phyloP scores from a whole-genome alignment of 2,113 vertebrate genomes.

The Argyrosomus japonicus region DNA sequence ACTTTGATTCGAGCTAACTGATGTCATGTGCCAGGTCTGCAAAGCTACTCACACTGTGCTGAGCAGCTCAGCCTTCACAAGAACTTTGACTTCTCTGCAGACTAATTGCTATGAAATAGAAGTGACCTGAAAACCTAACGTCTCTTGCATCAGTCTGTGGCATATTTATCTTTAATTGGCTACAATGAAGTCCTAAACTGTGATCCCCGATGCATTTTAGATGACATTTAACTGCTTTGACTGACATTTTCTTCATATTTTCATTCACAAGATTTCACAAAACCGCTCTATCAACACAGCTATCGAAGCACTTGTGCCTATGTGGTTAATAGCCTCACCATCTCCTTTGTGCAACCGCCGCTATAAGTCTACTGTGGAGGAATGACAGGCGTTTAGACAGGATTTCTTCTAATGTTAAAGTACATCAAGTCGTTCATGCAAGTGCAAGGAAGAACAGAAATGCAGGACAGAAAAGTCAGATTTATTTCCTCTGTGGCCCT shows the following conservation, averaged over 20 bases:
- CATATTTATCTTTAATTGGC: constrained; percentile 79
- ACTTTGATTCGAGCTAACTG: constrained; percentile 70
- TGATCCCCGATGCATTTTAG: constrained; percentile 52
- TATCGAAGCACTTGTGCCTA: constrained; percentile 69
- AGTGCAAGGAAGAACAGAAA: constrained; percentile 19
- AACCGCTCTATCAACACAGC: constrained; percentile 56
- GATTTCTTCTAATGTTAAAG: constrained; percentile 60
- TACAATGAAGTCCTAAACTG: constrained; percentile 50
- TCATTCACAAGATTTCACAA: constrained; percentile 57
- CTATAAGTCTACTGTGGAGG: constrained; percentile 63
- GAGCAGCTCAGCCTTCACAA: constrained; percentile 60
- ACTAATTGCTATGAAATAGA: constrained; percentile 78
- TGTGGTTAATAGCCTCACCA: constrained; percentile 56
- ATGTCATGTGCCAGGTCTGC: constrained; percentile 65
- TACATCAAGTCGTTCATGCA: constrained; percentile 40
- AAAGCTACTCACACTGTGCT: constrained; percentile 36
- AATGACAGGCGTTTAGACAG: constrained; percentile 72
- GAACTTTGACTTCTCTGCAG: constrained; percentile 34
- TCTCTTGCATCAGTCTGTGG: constrained; percentile 53
- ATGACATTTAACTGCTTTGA: constrained; percentile 79
- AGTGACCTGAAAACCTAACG: constrained; percentile 70
- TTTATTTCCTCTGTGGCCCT: constrained; percentile 20
- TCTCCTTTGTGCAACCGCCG: constrained; percentile 70
- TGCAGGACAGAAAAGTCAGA: not conserved
- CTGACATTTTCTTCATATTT: constrained; percentile 74